These are phyloP conservation scores for Holotrichia oblita DNA, from an alignment of 1,140 invertebrate genomes.

Conservation along the genomic window DNA sequence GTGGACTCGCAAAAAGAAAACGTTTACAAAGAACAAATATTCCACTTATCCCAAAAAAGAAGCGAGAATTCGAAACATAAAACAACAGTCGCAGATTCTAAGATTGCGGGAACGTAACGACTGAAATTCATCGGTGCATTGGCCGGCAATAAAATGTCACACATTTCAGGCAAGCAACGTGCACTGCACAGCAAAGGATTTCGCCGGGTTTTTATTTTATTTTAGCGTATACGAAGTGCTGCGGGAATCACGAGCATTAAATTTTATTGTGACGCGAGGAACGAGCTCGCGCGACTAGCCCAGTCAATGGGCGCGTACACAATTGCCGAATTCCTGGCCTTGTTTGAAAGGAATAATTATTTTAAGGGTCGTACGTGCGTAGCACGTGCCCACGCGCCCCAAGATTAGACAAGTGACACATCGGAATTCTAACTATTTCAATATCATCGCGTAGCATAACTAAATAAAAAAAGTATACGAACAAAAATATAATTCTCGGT, in stretches of 20 bases:
- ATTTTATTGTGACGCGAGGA: constrained; percentile 20
- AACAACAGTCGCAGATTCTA: background rate
- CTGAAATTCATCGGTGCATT: constrained; percentile 27
- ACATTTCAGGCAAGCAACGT: constrained; percentile 7
- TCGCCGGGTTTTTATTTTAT: background rate
- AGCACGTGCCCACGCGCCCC: background rate
- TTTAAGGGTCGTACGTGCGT: constrained; percentile 5
- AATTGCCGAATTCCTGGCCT: constrained; percentile 30
- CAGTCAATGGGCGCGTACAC: constrained; percentile 11
- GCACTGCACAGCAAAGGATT: background rate
- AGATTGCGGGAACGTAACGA: background rate
- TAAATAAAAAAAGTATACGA: too few relatives aligned
- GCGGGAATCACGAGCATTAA: constrained; percentile 10
- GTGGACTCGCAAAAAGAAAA: too few relatives aligned
- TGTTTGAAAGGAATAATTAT: constrained; percentile 35
- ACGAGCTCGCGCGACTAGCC: background rate
- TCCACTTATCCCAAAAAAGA: background rate
- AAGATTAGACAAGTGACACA: background rate
- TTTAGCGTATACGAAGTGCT: background rate
- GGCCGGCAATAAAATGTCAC: constrained; percentile 29
- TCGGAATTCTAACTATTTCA: background rate
- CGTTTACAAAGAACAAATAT: background rate
- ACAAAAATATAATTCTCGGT: too few relatives aligned
- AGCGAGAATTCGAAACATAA: background rate
- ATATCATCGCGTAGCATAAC: background rate